Percentiles rank a stretch among this genome's conserved stretches.
phyloP scores from a whole-genome alignment of 2,797 vertebrate genomes.

The Carduelis carduelis region DNA sequence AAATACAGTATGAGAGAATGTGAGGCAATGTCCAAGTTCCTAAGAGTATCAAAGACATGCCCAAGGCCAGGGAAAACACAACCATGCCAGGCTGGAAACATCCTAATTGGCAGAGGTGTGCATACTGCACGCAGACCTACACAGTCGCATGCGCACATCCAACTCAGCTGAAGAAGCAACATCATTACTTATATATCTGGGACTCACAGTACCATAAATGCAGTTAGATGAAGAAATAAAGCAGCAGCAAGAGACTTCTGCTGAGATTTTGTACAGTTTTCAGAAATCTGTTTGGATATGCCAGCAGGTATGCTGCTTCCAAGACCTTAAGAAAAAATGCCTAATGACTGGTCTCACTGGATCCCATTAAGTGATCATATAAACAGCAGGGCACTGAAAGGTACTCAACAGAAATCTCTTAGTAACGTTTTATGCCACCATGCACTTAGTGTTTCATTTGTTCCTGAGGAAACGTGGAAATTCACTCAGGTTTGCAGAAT shows the following conservation, averaged over 20 bases:
- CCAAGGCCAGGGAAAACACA: background rate
- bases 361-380: slow-evolving; percentile 12
- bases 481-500: background rate
- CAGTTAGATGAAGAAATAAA: background rate
- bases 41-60: background rate
- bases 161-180: background rate
- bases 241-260: background rate
- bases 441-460: background rate
- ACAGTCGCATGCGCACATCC: rapidly evolving
- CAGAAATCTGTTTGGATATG: background rate
- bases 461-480: background rate
- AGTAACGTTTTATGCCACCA: background rate
- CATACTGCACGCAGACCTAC: background rate
- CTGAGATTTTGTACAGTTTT: background rate
- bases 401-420: background rate
- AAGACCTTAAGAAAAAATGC: background rate
- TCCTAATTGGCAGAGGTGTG: background rate
- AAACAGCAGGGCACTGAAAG: slow-evolving; percentile 15
- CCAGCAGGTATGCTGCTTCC: background rate
- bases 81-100: background rate
- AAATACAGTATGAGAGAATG: background rate
- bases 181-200: background rate
- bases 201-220: background rate
- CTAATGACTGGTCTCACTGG: background rate
- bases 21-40: rapidly evolving